Base-by-base conservation (phyloP, 1,140 invertebrate genomes). In the Nebria ingens region DNA sequence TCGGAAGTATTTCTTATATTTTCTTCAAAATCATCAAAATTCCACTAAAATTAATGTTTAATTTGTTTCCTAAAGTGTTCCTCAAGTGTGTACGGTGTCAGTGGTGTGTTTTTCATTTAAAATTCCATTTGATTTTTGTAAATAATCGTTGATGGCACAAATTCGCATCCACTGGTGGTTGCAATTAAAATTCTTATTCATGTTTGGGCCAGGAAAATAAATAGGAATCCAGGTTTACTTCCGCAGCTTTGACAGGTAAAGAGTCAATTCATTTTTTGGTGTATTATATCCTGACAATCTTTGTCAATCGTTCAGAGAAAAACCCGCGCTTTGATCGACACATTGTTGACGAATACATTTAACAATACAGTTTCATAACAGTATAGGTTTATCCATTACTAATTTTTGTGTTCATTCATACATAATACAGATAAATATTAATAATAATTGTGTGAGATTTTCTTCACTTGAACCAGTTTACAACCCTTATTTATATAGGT, bases 1-100 rank as follows among this genome's bases (percentile, higher is more conserved):
- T 45, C 40, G 40, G 40, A 45, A 45, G 40, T 45, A 45, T 11
- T n/a, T 45, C 40, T 45, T 34, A 45, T 11, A 45, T 45, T 45
- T 45, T 45, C 15, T 17, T 45, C 9, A 45, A 45, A 12, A 12
- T 45, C 40, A 12, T 17, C 40, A 45, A 45, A 45, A 45, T 45
- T 45, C 17, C 40, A 45, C 9, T 4, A 45, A 45, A 29, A 11
- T 45, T 11, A 9, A 45, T 45, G 15, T 45, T 12, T 12, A 12
- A 12, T 17, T 4, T 11, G 6, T 45, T 12, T 12, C 3, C 40
- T 17, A 45, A 45, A 45, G 40, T 45, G 40, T 11, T 12, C 17
- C 9, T 45, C 9, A 45, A 4, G 40, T 45, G 40, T 45, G 15
- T 45, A 9, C 17, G 40, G 6, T 6, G 6, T 45, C 6, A 11